Percentiles rank a stretch among this genome's conserved stretches.
phyloP scores from a whole-genome alignment of 2,113 vertebrate genomes.

The Aphelocoma coerulescens region DNA sequence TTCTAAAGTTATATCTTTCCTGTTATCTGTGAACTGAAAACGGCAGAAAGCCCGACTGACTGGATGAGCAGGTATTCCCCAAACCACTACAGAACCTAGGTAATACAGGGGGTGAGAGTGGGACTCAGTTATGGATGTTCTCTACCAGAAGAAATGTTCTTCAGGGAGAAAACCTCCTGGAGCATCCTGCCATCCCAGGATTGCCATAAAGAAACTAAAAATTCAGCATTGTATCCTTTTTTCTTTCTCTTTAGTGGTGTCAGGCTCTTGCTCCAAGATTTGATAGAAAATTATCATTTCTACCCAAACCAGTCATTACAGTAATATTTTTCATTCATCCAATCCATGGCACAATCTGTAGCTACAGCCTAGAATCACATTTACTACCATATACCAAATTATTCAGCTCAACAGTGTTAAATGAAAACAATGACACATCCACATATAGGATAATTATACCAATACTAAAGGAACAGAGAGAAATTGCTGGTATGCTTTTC shows the following conservation, averaged over 20 bases:
- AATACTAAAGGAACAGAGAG: not conserved
- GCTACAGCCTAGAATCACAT: not conserved
- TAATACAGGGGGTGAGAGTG: not conserved
- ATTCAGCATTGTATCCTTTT: not conserved
- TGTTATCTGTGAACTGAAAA: not conserved
- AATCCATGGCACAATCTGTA: not conserved
- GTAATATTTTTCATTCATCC: not conserved
- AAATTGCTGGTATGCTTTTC: not conserved
- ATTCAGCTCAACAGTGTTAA: not conserved
- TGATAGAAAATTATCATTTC: not conserved
- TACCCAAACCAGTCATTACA: not conserved
- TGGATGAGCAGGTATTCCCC: not conserved
- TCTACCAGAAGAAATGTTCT: not conserved
- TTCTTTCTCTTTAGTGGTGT: not conserved
- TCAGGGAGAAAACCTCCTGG: not conserved
- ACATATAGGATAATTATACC: not conserved
- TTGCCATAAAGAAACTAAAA: not conserved
- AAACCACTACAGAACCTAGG: not conserved
- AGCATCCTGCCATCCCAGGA: not conserved
- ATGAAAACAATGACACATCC: not conserved
- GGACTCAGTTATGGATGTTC: not conserved
- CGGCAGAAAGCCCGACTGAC: not conserved
- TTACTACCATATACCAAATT: not conserved
- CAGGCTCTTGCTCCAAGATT: not conserved
- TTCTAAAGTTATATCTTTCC: conserved; percentile 16